phyloP scores from a whole-genome alignment of 2,113 vertebrate species.

The Paedocypris sp. region DNA sequence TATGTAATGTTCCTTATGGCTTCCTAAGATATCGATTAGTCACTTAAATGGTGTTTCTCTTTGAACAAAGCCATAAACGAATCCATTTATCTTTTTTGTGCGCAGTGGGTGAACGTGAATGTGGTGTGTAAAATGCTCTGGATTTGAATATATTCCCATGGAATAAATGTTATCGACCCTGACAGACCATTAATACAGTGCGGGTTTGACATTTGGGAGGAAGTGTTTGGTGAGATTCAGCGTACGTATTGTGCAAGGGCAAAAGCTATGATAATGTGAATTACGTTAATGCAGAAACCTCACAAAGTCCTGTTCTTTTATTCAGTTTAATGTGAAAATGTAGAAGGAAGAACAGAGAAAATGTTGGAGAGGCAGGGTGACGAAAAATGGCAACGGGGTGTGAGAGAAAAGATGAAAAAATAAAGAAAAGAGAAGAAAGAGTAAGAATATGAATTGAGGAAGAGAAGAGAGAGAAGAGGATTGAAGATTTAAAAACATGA shows the following conservation, averaged over 20 bases:
- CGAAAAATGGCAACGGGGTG: no score
- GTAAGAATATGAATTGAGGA: no score
- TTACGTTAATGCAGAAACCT: no score
- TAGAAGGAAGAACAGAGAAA: no score
- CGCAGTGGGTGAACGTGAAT: conserved; percentile 35
- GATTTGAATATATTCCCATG: conserved; percentile 53
- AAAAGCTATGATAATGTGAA: no score
- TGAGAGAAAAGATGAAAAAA: no score
- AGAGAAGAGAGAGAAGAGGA: no score
- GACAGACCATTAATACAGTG: conserved; percentile 59
- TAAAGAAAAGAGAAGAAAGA: no score
- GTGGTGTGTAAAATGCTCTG: conserved; percentile 45
- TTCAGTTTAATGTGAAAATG: no score
- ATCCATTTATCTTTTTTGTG: conserved; percentile 39
- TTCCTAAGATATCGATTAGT: not conserved
- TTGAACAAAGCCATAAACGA: conserved; percentile 38
- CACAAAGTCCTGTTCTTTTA: no score
- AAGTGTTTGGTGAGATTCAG: conserved; percentile 17
- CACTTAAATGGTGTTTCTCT: conserved; percentile 30
- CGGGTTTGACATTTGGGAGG: conserved; percentile 51
- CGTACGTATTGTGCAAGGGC: conserved; percentile 32
- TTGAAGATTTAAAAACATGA: no score
- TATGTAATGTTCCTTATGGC: conserved; percentile 26
- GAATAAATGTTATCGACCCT: conserved; percentile 58
- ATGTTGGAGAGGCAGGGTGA: no score